These are phyloP conservation scores for Patiria pectinifera DNA, from an alignment of 53 echinoderm and acorn worm species.

Conservation along the genomic window DNA sequence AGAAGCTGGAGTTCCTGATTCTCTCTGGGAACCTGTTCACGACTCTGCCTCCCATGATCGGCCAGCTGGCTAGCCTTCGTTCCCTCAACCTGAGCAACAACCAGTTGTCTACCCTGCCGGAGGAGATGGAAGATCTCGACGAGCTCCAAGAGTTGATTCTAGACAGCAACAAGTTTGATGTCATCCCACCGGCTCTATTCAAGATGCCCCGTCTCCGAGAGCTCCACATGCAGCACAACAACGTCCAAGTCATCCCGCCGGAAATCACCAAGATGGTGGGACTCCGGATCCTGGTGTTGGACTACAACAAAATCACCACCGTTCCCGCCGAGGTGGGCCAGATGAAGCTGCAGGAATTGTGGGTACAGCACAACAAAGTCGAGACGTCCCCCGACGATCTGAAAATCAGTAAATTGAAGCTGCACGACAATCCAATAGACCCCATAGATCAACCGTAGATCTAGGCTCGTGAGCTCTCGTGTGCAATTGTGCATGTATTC, in stretches of 20 bases:
- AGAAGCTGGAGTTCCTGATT: slow-evolving; percentile 81
- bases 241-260: slow-evolving; percentile 70
- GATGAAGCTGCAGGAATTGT: slow-evolving; percentile 86
- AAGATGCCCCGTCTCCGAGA: slow-evolving; percentile 77
- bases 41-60: slow-evolving; percentile 74
- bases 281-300: slow-evolving; percentile 77
- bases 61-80: slow-evolving; percentile 78
- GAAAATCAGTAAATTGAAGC: slow-evolving; percentile 69
- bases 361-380: slow-evolving; percentile 79
- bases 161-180: slow-evolving; percentile 84
- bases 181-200: slow-evolving; percentile 79
- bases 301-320: slow-evolving; percentile 80
- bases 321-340: slow-evolving; percentile 75
- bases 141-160: slow-evolving; percentile 86
- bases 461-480: neutral
- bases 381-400: slow-evolving; percentile 74
- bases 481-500: neutral
- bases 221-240: slow-evolving; percentile 84
- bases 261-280: slow-evolving; percentile 77
- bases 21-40: slow-evolving; percentile 83
- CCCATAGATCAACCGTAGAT: slow-evolving; percentile 31
- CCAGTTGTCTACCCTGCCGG: slow-evolving; percentile 73
- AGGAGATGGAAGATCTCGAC: slow-evolving; percentile 79
- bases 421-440: slow-evolving; percentile 64
- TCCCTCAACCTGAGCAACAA: slow-evolving; percentile 85